phyloP scores from a whole-genome alignment of 2,888 invertebrate genomes.

The Drosophila picticornis region DNA sequence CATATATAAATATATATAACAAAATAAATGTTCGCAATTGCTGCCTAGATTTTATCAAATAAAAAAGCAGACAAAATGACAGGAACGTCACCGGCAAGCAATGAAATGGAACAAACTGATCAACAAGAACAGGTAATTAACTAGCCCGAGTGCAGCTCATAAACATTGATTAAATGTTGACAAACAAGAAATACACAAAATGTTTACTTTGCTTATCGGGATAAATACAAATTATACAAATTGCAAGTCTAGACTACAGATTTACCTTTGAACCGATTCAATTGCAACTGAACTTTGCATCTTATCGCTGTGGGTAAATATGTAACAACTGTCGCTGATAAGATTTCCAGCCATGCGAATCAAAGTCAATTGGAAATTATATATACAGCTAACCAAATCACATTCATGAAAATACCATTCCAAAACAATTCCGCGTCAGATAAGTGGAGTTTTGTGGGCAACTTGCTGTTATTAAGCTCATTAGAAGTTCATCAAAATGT shows the following conservation, averaged over 20 bases:
- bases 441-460: conserved; percentile 41
- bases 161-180: conserved; percentile 36
- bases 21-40: not conserved
- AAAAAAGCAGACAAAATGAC: conserved; percentile 45
- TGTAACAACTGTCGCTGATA: conserved; percentile 47
- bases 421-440: conserved; percentile 10
- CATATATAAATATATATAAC: not conserved
- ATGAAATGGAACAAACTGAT: conserved; percentile 22
- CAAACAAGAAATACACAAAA: not conserved
- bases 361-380: conserved; percentile 50
- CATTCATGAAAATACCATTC: conserved; percentile 8
- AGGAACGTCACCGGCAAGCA: conserved; percentile 19
- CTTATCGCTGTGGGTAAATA: conserved; percentile 47
- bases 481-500: conserved; percentile 71
- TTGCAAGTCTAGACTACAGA: not conserved
- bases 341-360: conserved; percentile 51
- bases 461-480: conserved; percentile 67
- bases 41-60: conserved; percentile 18
- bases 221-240: conserved; percentile 10
- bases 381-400: not conserved
- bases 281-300: conserved; percentile 34
- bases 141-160: conserved; percentile 13
- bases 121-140: conserved; percentile 64
- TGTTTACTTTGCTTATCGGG: conserved; percentile 23
- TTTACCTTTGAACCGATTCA: conserved; percentile 50